Conservation (phyloP, 2,113 vertebrate species). For the Drymodes brunneopygia region DNA sequence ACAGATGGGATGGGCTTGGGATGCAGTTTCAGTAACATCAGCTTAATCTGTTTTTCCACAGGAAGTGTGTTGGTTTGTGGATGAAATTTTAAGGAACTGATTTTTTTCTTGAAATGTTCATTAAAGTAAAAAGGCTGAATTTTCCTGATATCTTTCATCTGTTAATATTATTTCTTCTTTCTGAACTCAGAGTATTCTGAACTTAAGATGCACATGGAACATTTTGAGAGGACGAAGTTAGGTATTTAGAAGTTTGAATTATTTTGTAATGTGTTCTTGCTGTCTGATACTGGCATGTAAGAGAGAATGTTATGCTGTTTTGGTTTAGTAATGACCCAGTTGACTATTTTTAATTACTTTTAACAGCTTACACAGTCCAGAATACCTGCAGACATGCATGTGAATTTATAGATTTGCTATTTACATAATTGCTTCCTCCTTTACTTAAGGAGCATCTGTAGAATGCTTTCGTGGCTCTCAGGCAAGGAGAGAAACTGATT, state of each 20-base stretch:
- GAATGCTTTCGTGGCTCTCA: background rate
- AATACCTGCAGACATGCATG: background rate
- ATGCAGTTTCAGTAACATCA: background rate
- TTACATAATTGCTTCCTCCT: background rate
- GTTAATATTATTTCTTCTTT: background rate
- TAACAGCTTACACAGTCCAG: background rate
- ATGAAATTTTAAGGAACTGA: background rate
- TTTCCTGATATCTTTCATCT: background rate
- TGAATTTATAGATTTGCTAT: background rate
- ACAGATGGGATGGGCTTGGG: background rate
- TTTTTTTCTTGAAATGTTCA: background rate
- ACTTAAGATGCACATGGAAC: background rate
- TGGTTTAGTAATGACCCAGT: background rate
- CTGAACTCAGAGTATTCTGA: background rate
- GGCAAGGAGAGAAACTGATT: background rate
- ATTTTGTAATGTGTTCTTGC: background rate
- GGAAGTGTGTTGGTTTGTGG: background rate
- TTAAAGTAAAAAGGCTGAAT: background rate
- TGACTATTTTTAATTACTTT: background rate
- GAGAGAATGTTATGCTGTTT: background rate
- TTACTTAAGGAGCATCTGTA: background rate
- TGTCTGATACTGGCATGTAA: background rate
- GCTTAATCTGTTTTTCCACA: background rate
- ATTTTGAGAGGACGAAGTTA: background rate
- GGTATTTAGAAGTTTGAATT: background rate